Percentiles rank a stretch among this genome's conserved stretches.
Evolutionary conservation across 1,140 invertebrate species (phyloP).

Genomic region (Lepidostoma basale): DNA sequence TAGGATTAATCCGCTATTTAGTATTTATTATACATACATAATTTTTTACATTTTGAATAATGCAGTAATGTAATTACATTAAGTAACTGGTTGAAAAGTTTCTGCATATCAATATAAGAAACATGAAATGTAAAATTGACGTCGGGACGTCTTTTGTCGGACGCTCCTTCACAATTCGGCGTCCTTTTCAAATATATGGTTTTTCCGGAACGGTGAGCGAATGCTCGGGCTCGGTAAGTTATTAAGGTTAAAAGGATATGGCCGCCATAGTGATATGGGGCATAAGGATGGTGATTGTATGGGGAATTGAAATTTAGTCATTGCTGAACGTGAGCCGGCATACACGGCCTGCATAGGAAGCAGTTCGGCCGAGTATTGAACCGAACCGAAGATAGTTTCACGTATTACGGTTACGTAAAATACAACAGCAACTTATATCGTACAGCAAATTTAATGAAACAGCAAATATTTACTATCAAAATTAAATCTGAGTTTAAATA

Average conservation of each 20-base stretch:
- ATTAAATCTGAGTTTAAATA: too few relatives aligned
- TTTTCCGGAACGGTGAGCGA: conserved; percentile 1
- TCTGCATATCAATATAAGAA: conserved; percentile 8
- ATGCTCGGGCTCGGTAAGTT: conserved; percentile 1
- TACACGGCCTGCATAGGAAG: conserved; percentile 33
- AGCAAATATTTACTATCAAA: too few relatives aligned
- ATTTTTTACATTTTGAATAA: too few relatives aligned
- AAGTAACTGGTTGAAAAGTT: not conserved
- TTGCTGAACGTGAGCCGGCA: conserved; percentile 38
- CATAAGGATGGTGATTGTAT: conserved; percentile 39
- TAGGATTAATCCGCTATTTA: too few relatives aligned
- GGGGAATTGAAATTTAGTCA: conserved; percentile 43
- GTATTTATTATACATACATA: too few relatives aligned
- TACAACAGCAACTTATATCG: too few relatives aligned
- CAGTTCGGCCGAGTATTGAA: not conserved
- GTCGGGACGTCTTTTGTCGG: conserved; percentile 2
- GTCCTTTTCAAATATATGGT: conserved; percentile 18
- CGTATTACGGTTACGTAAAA: not conserved
- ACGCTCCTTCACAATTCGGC: not conserved
- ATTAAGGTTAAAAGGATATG: conserved; percentile 6
- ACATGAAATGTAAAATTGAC: conserved; percentile 6
- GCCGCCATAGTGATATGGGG: conserved; percentile 19
- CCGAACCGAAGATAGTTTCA: not conserved
- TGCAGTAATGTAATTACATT: too few relatives aligned
- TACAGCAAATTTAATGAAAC: too few relatives aligned